Evolutionary conservation across 2,888 invertebrate genomes (phyloP).

Genomic region (Parthenolecanium corni): DNA sequence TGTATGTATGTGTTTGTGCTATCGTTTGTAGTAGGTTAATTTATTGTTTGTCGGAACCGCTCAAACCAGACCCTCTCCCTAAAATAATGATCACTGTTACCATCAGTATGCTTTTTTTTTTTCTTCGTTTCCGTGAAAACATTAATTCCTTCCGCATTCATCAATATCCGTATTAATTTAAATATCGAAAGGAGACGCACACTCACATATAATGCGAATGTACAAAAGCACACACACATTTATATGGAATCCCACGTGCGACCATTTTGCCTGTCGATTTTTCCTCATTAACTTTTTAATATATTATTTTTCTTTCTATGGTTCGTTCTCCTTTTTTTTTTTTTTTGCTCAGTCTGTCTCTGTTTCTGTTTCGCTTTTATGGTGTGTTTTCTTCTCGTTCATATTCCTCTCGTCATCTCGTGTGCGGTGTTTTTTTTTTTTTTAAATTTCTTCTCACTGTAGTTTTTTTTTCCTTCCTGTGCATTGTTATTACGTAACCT

Average conservation of each 20-base stretch:
- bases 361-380: not conserved
- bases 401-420: not conserved
- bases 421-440: not conserved
- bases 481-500: slow-evolving; percentile 18
- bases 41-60: too few relatives aligned
- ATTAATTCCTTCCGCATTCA: not conserved
- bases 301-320: not conserved
- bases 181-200: not conserved
- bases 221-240: too few relatives aligned
- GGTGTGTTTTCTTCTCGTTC: too few relatives aligned
- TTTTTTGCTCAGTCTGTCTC: not conserved
- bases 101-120: not conserved
- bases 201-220: not conserved
- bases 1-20: too few relatives aligned
- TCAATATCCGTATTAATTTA: not conserved
- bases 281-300: not conserved
- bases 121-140: not conserved
- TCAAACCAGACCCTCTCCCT: too few relatives aligned
- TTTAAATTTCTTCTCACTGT: not conserved
- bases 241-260: slow-evolving; percentile 8
- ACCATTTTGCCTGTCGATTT: slow-evolving; percentile 3
- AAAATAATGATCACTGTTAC: too few relatives aligned
- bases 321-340: not conserved
- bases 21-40: too few relatives aligned
- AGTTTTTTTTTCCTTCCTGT: not conserved